Percentiles rank a stretch among this genome's conserved stretches.
These are phyloP conservation scores for Pungitius pungitius DNA, from an alignment of 2,113 vertebrate species.

Conservation along the genomic window DNA sequence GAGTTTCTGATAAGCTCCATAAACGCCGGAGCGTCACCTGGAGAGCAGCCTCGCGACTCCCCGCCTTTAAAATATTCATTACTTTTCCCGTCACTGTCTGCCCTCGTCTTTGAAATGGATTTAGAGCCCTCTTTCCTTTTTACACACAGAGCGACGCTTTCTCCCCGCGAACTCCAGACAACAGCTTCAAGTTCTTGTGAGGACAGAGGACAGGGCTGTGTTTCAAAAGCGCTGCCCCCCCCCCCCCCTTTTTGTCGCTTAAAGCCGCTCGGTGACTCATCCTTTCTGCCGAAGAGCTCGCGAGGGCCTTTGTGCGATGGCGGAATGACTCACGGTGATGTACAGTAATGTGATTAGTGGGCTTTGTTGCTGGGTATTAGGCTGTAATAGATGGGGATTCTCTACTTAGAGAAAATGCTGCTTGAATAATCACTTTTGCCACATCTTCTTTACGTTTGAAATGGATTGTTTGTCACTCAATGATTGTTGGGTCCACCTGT, in stretches of 20 bases:
- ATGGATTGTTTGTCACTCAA: neutral
- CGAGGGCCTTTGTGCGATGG: conserved; percentile 19
- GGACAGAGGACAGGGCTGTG: conserved; percentile 23
- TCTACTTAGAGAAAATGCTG: conserved; percentile 2
- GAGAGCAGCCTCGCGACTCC: conserved; percentile 54
- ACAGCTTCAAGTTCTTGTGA: conserved; percentile 38
- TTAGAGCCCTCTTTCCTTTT: conserved; percentile 57
- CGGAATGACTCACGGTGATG: conserved; percentile 52
- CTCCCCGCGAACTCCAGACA: conserved; percentile 40
- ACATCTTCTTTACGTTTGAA: conserved; percentile 3
- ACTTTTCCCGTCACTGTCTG: conserved; percentile 62
- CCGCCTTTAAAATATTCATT: conserved; percentile 80
- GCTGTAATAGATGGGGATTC: conserved; percentile 28
- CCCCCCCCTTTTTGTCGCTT: conserved; percentile 29
- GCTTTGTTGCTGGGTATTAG: conserved; percentile 51
- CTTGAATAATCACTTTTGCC: conserved; percentile 20
- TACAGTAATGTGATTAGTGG: conserved; percentile 52
- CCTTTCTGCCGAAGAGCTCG: conserved; percentile 26
- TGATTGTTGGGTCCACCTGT: neutral
- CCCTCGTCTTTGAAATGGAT: conserved; percentile 66
- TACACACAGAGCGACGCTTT: conserved; percentile 56
- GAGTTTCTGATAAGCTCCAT: conserved; percentile 72
- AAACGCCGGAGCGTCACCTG: conserved; percentile 63
- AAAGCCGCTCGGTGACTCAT: conserved; percentile 54
- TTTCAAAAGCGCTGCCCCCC: conserved; percentile 43